Base-by-base conservation (phyloP, 1,140 invertebrate species). In the Oreohelix idahoensis region DNA sequence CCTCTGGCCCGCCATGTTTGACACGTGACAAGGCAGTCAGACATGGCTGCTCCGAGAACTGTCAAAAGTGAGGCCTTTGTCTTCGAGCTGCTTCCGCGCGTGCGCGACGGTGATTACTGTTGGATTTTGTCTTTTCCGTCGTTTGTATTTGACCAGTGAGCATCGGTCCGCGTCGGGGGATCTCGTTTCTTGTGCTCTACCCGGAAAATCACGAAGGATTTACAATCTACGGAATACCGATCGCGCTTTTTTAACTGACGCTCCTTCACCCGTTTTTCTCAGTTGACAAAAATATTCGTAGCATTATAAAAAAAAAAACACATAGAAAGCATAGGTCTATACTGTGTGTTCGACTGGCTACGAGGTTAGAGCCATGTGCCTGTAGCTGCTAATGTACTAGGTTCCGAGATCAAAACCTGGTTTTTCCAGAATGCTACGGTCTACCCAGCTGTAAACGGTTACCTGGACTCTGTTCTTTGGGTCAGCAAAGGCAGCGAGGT, bases 121-220 rank as follows among this genome's bases (percentile, higher is more conserved):
- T 32, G 63, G 63, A 66, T 29, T 66, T 66, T 66, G n/a, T 66
- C 63, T n/a, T 11, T 10, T 2, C 1, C 63, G 17, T 32, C 63
- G 29, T 66, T 66, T 66, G 63, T 66, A 66, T 66, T 66, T 66
- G 63, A 66, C 63, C 63, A 66, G 29, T 66, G 29, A 66, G 63
- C 63, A 32, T 29, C 29, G 29, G n/a, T 66, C 8, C 29, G n/a
- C 63, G 63, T 32, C 29, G 11, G 63, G 63, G 63, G 53, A 32
- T 35, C 29, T 23, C 17, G 63, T 35, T 66, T 66, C 63, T 23
- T 5, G 63, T 66, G 29, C 63, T 66, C 29, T 32, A 29, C 29
- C 63, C 26, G 63, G 20, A 23, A 32, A 66, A 66, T 66, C n/a
- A 66, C 63, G 17, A 29, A 66, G 8, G 8, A 15, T 32, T 11